Evolutionary conservation across 2,113 vertebrate species (phyloP).

Genomic region (Pterocles burchelli): DNA sequence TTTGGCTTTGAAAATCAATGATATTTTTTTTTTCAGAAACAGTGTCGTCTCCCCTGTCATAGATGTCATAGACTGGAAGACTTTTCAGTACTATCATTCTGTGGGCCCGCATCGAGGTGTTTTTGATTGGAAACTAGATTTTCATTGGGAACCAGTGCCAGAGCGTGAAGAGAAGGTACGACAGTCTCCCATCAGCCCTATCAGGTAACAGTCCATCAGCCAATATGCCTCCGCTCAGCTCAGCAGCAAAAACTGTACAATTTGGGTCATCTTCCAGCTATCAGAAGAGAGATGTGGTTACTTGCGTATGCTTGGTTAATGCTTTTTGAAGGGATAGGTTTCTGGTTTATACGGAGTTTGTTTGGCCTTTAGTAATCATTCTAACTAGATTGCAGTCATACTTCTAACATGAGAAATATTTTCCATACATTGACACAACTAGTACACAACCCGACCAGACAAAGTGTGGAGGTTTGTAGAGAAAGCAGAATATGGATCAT

Average conservation of each 20-base stretch:
- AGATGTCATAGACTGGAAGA: slow-evolving; percentile 87
- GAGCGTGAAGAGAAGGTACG: slow-evolving; percentile 71
- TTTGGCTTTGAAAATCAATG: neutral
- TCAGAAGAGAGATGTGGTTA: neutral
- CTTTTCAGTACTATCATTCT: slow-evolving; percentile 83
- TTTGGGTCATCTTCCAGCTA: neutral
- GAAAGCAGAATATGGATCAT: neutral
- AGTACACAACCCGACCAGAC: neutral
- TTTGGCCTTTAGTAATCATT: neutral
- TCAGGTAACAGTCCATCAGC: slow-evolving; percentile 76
- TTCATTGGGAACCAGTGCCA: slow-evolving; percentile 82
- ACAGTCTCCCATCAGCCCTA: slow-evolving; percentile 77
- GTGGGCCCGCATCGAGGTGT: slow-evolving; percentile 78
- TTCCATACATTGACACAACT: neutral
- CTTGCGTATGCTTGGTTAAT: neutral
- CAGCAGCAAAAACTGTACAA: neutral
- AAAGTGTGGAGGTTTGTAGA: neutral
- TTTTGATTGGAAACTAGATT: slow-evolving; percentile 89
- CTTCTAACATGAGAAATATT: neutral
- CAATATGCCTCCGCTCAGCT: neutral
- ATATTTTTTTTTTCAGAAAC: slow-evolving; percentile 76
- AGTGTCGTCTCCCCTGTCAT: slow-evolving; percentile 86
- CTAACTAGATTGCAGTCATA: neutral
- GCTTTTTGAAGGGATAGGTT: neutral
- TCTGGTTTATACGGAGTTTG: neutral